Base-by-base conservation (phyloP, 2,113 vertebrate genomes). In the Scatophagus argus region DNA sequence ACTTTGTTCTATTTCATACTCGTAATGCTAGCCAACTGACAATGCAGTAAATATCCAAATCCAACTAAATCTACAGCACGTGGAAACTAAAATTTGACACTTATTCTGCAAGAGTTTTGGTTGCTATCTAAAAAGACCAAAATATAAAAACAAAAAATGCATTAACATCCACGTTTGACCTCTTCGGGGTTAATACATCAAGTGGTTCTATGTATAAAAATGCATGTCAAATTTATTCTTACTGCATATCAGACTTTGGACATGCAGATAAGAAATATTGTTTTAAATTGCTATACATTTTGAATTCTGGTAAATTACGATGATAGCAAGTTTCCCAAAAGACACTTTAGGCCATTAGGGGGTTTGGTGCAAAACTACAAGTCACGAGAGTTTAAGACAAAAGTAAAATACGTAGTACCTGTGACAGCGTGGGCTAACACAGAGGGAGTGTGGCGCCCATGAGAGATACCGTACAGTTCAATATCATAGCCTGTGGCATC, bases 401-500 rank as follows among this genome's bases (percentile, higher is more conserved):
- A 74, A 89, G 89, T 89, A 88, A 88, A 88, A 83, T 85, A 84
- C 79, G 23, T 70, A 89, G 89, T 95, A 95, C 94, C 94, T 95
- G 94, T 94, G 70, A 85, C 49, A 39, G 88, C 87, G 60, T 91
- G 90, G 70, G 92, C 74, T 61, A 90, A 87, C 86, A 94, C 82
- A n/a, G 94, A 90, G 58, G 92, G 72, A 60, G 93, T 93, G 70
- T 85, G 93, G 55, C 91, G 93, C 62, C 92, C 93, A 8, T 91
- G 92, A 86, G 93, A 94, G 76, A 95, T 79, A 77, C 94, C 93
- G 13, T 93, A 93, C 77, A 95, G 84, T 73, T 92, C 88, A 78
- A 95, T 80, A 72, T 94, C 90, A 86, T 94, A 95, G 77, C 82
- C 80, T 29, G 94, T 94, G 73, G 91, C 89, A 51, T 95, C 94